These are phyloP conservation scores for Spondyliosoma cantharus DNA, from an alignment of 2,797 vertebrate genomes.

Conservation along the genomic window DNA sequence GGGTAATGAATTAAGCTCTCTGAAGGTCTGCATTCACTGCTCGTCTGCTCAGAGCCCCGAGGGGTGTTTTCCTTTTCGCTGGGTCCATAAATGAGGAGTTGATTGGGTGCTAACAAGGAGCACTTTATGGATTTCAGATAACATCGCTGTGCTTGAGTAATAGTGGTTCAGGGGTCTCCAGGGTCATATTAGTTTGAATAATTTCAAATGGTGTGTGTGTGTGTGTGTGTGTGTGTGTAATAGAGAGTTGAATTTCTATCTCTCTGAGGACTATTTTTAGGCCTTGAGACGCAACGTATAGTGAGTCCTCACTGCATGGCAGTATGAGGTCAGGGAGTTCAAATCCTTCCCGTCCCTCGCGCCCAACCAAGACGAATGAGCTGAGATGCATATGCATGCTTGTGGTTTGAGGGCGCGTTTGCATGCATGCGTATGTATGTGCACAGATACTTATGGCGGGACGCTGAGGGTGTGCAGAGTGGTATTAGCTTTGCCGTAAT, in stretches of 20 bases:
- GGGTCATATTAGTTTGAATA: conserved; percentile 57
- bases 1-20: conserved; percentile 63
- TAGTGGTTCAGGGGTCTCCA: conserved; percentile 35
- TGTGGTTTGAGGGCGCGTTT: conserved; percentile 57
- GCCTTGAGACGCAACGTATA: not conserved
- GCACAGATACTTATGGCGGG: conserved; percentile 47
- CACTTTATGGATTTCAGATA: conserved; percentile 69
- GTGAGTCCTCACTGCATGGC: not conserved
- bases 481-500: conserved; percentile 65
- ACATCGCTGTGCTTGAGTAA: conserved; percentile 44
- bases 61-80: conserved; percentile 51
- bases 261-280: not conserved
- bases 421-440: conserved; percentile 36
- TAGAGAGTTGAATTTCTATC: not conserved
- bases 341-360: conserved; percentile 35
- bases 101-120: conserved; percentile 73
- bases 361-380: conserved; percentile 34
- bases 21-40: conserved; percentile 57
- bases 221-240: conserved; percentile 9
- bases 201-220: conserved; percentile 45
- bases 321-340: conserved; percentile 41
- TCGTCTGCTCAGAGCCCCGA: conserved; percentile 50
- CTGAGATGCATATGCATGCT: conserved; percentile 41
- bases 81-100: conserved; percentile 56
- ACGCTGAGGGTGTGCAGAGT: conserved; percentile 47